Evolutionary conservation across 2,888 invertebrate genomes (phyloP), one percentile per base, ranked within the genome.

Genomic region (Lithophane semibrunnea): DNA sequence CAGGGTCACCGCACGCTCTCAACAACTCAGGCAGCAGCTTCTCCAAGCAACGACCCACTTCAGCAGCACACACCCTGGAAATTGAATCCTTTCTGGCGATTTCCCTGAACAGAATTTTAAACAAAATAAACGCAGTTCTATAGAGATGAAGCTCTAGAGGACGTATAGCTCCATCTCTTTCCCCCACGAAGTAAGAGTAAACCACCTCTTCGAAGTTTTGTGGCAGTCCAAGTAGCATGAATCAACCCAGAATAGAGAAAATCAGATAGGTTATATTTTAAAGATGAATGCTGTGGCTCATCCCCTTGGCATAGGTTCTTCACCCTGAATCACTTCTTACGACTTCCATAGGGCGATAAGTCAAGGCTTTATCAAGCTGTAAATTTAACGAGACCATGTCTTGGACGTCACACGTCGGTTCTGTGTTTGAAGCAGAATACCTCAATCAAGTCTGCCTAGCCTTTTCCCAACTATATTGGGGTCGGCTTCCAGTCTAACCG

Each of bases 1-100:
- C 98, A 0, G 98, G 98, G 94, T 99, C 99, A 0, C 99, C 99
- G 60, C 98, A 98, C 89, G 99, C 98, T 0, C 98, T 97, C 65
- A 99, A 94, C 72, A 99, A 93, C 92, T 99, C 99, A 0, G 99
- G 99, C 61, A 99, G 92, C 63, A 99, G 92, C 88, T 98, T 98
- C 94, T 99, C 99, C 37, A 99, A 97, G 88, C 98, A 98, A 72
- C 98, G 97, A 1, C 98, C 97, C 44, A 98, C 98, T 94, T 99
- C 99, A 18, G 98, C 98, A 42, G 98, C 97, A 4, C 98, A 98
- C 21, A 99, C 98, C 91, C 99, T 98, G 91, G 5, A 90, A 88
- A 44, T 60, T 77, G 68, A 72, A 67, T 65, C 58, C 49, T 77
- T 83, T 58, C 65, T 75, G 71, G 66, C 49, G 64, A 85, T 77